These are phyloP conservation scores for Tetranychus truncatus DNA, from an alignment of 2,888 invertebrate species.

Conservation along the genomic window DNA sequence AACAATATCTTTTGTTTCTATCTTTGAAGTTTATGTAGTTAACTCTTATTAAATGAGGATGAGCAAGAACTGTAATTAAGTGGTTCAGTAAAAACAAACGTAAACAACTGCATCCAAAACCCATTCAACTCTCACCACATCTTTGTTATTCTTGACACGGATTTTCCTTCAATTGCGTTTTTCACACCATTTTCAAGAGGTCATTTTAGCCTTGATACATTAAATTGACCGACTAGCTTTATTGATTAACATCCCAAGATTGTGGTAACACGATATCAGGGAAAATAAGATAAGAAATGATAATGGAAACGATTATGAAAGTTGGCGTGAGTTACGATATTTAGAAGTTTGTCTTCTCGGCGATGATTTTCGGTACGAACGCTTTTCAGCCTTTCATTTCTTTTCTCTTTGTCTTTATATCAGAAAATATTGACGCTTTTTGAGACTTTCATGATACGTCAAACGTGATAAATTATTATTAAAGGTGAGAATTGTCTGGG, in stretches of 20 bases:
- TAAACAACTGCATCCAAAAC: not conserved
- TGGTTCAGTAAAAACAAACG: not conserved
- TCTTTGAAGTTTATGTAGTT: not conserved
- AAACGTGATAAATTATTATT: too few species aligned
- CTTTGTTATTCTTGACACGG: not conserved
- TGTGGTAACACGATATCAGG: not conserved
- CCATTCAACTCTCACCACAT: not conserved
- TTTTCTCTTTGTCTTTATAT: too few species aligned
- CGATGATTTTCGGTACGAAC: too few species aligned
- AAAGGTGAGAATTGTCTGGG: too few species aligned
- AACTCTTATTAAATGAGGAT: not conserved
- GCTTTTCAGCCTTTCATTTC: too few species aligned
- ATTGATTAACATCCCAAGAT: not conserved
- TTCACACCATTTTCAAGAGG: not conserved
- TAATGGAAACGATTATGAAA: too few species aligned
- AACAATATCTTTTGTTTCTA: not conserved
- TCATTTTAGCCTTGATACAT: not conserved
- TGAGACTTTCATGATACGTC: too few species aligned
- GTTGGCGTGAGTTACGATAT: too few species aligned
- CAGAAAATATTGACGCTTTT: too few species aligned
- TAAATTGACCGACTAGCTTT: not conserved
- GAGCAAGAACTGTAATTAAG: not conserved
- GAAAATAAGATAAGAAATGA: not conserved
- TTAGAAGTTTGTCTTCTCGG: too few species aligned
- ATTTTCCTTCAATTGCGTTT: not conserved